Conservation (phyloP, 2,797 vertebrate species). For the Onychomys leucogaster region DNA sequence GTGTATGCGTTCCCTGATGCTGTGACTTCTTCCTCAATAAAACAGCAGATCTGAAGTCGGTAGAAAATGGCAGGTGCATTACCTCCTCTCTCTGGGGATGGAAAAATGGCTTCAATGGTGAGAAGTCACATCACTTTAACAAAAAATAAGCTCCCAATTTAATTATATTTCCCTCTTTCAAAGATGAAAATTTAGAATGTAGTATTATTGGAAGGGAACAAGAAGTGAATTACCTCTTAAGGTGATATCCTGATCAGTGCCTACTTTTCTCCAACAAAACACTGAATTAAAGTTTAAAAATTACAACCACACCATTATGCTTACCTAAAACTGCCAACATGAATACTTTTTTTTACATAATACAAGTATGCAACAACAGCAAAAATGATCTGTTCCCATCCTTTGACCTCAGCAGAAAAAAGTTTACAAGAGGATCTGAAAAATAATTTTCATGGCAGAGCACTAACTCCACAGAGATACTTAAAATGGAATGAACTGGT, state of each 20-base stretch:
- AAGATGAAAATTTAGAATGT: conserved; percentile 59
- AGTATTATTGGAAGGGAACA: conserved; percentile 56
- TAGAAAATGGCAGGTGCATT: conserved; percentile 61
- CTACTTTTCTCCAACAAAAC: conserved; percentile 63
- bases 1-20: conserved; percentile 65
- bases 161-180: conserved; percentile 52
- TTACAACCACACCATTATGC: conserved; percentile 68
- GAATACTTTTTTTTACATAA: conserved; percentile 75
- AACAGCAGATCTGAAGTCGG: conserved; percentile 61
- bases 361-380: conserved; percentile 41
- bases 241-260: conserved; percentile 55
- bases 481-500: conserved; percentile 65
- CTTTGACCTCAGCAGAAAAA: conserved; percentile 66
- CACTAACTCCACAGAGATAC: conserved; percentile 59
- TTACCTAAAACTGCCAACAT: conserved; percentile 65
- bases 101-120: conserved; percentile 72
- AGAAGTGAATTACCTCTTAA: conserved; percentile 56
- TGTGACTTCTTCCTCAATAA: conserved; percentile 66
- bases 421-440: conserved; percentile 57
- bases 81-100: conserved; percentile 59
- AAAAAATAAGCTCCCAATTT: conserved; percentile 59
- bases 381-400: conserved; percentile 58
- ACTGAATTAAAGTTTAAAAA: conserved; percentile 72
- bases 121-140: conserved; percentile 64
- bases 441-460: conserved; percentile 66